Percentiles rank a stretch among this genome's conserved stretches.
These are phyloP conservation scores for Cinara cedri DNA, from an alignment of 2,888 invertebrate species.

Conservation along the genomic window DNA sequence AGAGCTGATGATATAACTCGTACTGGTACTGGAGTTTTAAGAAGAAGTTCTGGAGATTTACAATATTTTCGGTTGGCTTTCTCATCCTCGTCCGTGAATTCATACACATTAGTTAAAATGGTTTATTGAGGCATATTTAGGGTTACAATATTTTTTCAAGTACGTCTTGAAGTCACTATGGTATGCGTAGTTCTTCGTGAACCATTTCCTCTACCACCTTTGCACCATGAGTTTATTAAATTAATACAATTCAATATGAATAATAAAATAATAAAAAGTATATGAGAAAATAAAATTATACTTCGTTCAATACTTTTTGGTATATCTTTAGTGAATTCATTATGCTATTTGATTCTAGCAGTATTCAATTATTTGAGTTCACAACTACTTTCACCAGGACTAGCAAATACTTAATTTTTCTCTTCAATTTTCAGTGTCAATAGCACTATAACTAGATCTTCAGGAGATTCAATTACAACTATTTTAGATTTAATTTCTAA, in stretches of 20 bases:
- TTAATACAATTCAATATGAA: not conserved
- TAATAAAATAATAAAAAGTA: not conserved
- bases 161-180: slow-evolving; percentile 57
- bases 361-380: slow-evolving; percentile 58
- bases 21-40: slow-evolving; percentile 59
- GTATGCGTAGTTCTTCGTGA: slow-evolving; percentile 46
- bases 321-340: slow-evolving; percentile 44
- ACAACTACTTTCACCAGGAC: slow-evolving; percentile 58
- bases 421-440: slow-evolving; percentile 58
- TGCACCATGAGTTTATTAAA: slow-evolving; percentile 63
- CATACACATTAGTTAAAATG: slow-evolving; percentile 78
- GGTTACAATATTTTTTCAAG: slow-evolving; percentile 48
- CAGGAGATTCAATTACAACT: slow-evolving; percentile 50
- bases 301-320: slow-evolving; percentile 41
- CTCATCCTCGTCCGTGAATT: slow-evolving; percentile 88
- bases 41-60: slow-evolving; percentile 61
- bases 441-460: slow-evolving; percentile 55
- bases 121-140: slow-evolving; percentile 57
- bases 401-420: slow-evolving; percentile 57
- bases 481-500: slow-evolving; percentile 42
- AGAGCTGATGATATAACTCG: slow-evolving; percentile 58
- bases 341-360: slow-evolving; percentile 54
- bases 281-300: slow-evolving; percentile 9
- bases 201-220: slow-evolving; percentile 62
- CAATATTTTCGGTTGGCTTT: slow-evolving; percentile 67